Base-by-base conservation (phyloP, 2,797 vertebrate genomes). In the Heterohyrax brucei region DNA sequence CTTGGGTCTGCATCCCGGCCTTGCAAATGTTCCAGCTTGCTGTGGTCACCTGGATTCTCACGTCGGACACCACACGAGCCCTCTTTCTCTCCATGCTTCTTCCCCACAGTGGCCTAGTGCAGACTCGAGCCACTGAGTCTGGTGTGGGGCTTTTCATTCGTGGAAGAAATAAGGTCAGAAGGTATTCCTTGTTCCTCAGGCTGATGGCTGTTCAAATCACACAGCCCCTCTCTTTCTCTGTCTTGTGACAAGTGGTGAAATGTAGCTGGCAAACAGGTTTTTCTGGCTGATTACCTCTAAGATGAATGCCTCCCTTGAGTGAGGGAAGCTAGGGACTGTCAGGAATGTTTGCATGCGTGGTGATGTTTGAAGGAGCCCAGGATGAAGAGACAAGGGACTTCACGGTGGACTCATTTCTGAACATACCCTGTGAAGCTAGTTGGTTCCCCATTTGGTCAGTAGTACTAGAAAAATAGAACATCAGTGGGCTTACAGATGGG, bases 181-280 rank as follows among this genome's bases (percentile, higher is more conserved):
- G 48, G 8, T 53, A 9, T 19, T 72, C 64, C 44, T 53, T 18
- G 73, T 28, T 61, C 18, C 30, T 9, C 1, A 0, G 72, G n/a
- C 44, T 56, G 53, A 33, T 1, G 68, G 53, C 53, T 83, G 19
- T 61, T 77, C 66, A 30, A 16, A 53, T 39, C 89, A 5, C 50
- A 22, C 4, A 14, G 50, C 33, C 21, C 81, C 59, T 72, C 30
- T 80, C 87, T 82, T 59, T 39, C 82, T 33, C 24, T 4, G 61
- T 80, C 92, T 94, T 87, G 75, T 96, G 87, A 70, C 91, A 95
- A 92, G 88, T 12, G 66, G 64, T 44, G 68, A 75, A 18, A 50
- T 88, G 86, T 91, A 79, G 85, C 85, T 30, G 95, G 96, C 85
- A 93, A 96, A 97, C 96, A 89, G 96, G 96, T 97, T 97, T 97